Evolutionary conservation across 2,888 invertebrate genomes (phyloP).

Genomic region (Eueremaeus valkanovi): DNA sequence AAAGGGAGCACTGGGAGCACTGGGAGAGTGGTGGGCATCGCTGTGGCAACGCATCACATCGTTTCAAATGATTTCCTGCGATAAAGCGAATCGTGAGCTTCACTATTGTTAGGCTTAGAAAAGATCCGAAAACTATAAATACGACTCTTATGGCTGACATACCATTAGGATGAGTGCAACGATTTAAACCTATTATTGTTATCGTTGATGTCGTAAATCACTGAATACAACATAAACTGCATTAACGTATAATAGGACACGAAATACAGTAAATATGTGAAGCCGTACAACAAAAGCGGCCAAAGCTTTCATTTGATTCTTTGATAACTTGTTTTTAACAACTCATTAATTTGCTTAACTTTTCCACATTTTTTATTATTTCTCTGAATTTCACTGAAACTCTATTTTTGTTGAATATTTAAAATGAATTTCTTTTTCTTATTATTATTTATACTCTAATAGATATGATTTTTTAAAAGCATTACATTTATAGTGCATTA

Average conservation of each 20-base stretch:
- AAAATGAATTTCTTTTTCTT: no score
- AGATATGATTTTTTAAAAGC: no score
- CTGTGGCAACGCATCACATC: constrained; percentile 21
- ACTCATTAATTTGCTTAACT: constrained; percentile 5
- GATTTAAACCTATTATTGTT: constrained; percentile 31
- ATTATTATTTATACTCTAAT: no score
- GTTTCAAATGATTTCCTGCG: constrained; percentile 30
- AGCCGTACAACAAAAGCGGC: background rate
- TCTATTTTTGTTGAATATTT: no score
- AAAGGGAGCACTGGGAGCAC: background rate
- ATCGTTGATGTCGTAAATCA: constrained; percentile 24
- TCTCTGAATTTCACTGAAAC: no score
- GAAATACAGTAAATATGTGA: no score
- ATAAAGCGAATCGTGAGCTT: constrained; percentile 13
- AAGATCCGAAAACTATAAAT: constrained; percentile 21
- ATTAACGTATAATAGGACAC: constrained; percentile 5
- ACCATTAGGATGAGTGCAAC: constrained; percentile 31
- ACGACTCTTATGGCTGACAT: constrained; percentile 7
- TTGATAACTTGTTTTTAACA: constrained; percentile 11
- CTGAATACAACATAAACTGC: constrained; percentile 7
- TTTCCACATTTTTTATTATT: background rate
- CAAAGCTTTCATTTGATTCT: background rate
- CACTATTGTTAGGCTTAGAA: background rate
- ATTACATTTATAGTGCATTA: no score
- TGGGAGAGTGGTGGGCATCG: background rate